Evolutionary conservation across 1,140 invertebrate genomes (phyloP), one percentile per base, ranked within the genome.

Genomic region (Parapsyche elsis): DNA sequence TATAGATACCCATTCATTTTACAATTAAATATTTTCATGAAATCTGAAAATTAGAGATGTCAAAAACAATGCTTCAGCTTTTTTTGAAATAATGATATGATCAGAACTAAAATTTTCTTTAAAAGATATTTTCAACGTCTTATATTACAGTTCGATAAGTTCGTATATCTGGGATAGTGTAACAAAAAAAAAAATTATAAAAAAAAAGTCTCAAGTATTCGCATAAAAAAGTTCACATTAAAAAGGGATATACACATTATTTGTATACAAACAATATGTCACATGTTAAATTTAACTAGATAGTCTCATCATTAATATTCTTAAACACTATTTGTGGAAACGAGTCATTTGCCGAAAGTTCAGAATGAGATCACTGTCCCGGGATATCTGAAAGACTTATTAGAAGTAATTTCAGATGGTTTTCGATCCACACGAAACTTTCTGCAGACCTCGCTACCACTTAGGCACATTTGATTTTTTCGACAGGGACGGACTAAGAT

Each of bases 381-480:
- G 9, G 67, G 21, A 45, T 70, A 21, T 38, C 30, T 38, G 30
- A 38, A 67, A 45, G 67, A 46, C 12, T 46, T 46, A 46, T 46
- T 46, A 46, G 45, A 38, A 38, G 2, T 38, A 38, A 38, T 38
- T 38, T 38, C 30, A 38, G 1, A 38, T 38, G 1, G 30, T 38
- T 38, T 10, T 12, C 49, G 49, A 14, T 53, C 10, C 16, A 14
- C 12, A 14, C 16, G 49, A 53, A 53, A 53, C 49, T 53, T 53
- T 12, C 49, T 1, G 16, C 16, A 5, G 49, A 53, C 12, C 12
- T 53, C 49, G 49, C 12, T 53, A 53, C 49, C 49, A 53, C 49
- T 14, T 53, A 53, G 49, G 49, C 49, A 53, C 49, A 53, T 53
- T 53, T 53, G 49, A 53, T 53, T 53, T 53, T n/a, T 38, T 14